Base-by-base conservation (phyloP, 2,113 vertebrate genomes). In the Pleuronectes platessa region DNA sequence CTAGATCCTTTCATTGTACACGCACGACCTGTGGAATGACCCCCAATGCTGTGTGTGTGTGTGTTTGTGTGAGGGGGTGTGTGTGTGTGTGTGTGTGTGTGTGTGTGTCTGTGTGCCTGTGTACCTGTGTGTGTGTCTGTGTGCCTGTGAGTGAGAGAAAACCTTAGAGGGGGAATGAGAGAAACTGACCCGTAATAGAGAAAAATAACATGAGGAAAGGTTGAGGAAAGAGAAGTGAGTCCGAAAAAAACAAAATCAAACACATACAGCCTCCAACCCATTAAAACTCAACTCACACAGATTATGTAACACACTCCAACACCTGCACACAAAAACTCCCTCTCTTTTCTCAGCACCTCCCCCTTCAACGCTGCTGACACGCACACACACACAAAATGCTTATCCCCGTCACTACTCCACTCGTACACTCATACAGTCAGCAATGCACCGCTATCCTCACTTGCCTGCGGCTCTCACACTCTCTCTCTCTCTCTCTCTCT, bases 1-100 rank as follows among this genome's bases (percentile, higher is more conserved):
- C 53, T 65, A 68, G 79, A 58, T 68, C 76, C 76, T 82, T 83
- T 85, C 55, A 67, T 78, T 82, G 63, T 75, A 12, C 72, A 49
- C 14, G 20, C 27, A 14, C 15, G 1, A 55, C 42, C 24, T 40
- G 54, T 65, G 51, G 60, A 75, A 71, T 72, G 58, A 60, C 65
- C 47, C 5, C 26, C 2, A 26, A 14, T 11, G 15, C 26, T 18
- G 14, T 24, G 49, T 18, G 31, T 62, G 61, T 42, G 26, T 53
- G 24, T 23, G 13, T 59, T 3, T 58, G n/a, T 58, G 13, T 42
- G 35, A 2, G 35, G 10, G 35, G 2, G 35, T 10, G 35, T 37
- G 35, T 37, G 35, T 0, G 8, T 37, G 35, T 10, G 35, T 10
- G 8, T 2, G 35, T 37, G 35, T 10, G 35, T 10, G 8, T 10